phyloP scores from a whole-genome alignment of 2,888 invertebrate genomes.

The Gandaritis pyraliata region DNA sequence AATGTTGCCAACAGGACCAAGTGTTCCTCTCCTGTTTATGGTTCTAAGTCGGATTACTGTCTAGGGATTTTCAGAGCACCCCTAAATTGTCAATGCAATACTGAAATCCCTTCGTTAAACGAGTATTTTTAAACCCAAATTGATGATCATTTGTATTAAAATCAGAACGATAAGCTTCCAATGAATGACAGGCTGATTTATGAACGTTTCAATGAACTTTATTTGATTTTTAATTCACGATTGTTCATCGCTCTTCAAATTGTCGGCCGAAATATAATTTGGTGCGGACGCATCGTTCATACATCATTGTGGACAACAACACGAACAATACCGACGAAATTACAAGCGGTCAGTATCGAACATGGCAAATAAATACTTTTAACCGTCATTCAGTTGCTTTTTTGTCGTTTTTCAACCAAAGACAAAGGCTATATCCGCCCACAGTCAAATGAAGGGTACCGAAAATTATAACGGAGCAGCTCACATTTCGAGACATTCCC shows the following conservation, averaged over 20 bases:
- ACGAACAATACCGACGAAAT: conserved; percentile 70
- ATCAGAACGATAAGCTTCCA: conserved; percentile 5
- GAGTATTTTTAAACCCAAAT: not conserved
- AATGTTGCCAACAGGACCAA: too few species aligned
- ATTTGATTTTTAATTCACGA: conserved; percentile 20
- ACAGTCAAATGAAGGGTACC: conserved; percentile 72
- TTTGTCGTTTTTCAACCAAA: conserved; percentile 69
- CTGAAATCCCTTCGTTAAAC: not conserved
- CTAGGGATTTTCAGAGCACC: not conserved
- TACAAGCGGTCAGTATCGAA: conserved; percentile 67
- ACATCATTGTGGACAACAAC: conserved; percentile 72
- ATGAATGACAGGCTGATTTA: conserved; percentile 20
- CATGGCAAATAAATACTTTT: conserved; percentile 75
- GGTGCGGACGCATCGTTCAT: conserved; percentile 63
- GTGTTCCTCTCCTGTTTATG: too few species aligned
- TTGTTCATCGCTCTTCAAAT: conserved; percentile 23
- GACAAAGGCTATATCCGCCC: conserved; percentile 81
- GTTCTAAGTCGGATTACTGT: conserved; percentile 1
- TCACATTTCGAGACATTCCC: conserved; percentile 77
- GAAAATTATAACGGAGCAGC: conserved; percentile 78
- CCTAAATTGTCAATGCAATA: not conserved
- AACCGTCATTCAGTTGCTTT: conserved; percentile 64
- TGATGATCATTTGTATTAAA: conserved; percentile 3
- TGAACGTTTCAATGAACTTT: conserved; percentile 7
- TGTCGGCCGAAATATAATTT: conserved; percentile 42